Evolutionary conservation across 2,888 invertebrate species (phyloP).

Genomic region (Sminthurides aquaticus): DNA sequence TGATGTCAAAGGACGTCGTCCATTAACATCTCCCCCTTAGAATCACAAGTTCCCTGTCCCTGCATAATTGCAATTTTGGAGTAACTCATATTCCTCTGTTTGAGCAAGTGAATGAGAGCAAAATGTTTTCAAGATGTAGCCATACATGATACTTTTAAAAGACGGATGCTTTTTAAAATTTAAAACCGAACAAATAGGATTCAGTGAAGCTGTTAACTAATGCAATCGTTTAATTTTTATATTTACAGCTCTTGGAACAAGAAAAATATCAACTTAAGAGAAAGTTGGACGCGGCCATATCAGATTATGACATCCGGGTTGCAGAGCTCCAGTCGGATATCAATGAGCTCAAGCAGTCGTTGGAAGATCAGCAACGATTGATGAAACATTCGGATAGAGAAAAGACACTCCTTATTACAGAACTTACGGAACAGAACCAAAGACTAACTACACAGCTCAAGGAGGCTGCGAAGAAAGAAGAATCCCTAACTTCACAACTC

Average conservation of each 20-base stretch:
- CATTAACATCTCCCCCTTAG: no score
- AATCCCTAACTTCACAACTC: constrained; percentile 70
- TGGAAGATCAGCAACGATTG: constrained; percentile 53
- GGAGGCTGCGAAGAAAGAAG: constrained; percentile 64
- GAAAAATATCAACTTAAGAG: constrained; percentile 81
- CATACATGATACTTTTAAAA: no score
- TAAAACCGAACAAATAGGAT: no score
- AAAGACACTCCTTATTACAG: constrained; percentile 68
- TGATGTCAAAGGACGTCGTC: no score
- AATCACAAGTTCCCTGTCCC: no score
- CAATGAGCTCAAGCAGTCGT: constrained; percentile 66
- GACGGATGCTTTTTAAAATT: no score
- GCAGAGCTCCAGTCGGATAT: constrained; percentile 84
- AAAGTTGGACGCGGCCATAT: constrained; percentile 73
- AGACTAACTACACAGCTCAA: constrained; percentile 76
- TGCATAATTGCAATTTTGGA: no score
- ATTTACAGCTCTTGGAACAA: constrained; percentile 76
- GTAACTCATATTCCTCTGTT: no score
- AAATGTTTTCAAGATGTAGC: no score
- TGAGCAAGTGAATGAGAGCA: no score
- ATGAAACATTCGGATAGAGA: constrained; percentile 55
- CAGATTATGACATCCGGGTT: constrained; percentile 79
- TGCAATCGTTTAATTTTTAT: no score
- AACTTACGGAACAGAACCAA: constrained; percentile 82
- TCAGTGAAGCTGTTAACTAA: no score